These are phyloP conservation scores for Montipora cactus DNA, from an alignment of 64 coral and sea anemone genomes.

Conservation along the genomic window DNA sequence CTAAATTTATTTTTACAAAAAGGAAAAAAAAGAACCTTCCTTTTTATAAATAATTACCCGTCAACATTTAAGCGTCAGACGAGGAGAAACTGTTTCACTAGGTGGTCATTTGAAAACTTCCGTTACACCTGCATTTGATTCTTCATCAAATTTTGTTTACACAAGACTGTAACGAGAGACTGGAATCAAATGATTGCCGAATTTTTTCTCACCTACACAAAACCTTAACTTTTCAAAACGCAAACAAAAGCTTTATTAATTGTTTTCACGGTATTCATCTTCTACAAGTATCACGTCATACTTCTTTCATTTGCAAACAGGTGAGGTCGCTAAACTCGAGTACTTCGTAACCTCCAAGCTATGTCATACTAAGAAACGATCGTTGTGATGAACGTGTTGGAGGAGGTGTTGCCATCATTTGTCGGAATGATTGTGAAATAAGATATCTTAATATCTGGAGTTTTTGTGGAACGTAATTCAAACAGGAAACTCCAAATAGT, in stretches of 20 bases:
- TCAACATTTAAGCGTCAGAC: neutral
- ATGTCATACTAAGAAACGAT: too few relatives aligned
- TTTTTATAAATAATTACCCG: too few relatives aligned
- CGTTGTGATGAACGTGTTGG: too few relatives aligned
- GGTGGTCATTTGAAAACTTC: neutral
- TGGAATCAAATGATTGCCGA: too few relatives aligned
- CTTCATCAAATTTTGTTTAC: too few relatives aligned
- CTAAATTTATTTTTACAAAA: neutral
- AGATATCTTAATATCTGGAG: too few relatives aligned
- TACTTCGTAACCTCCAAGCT: neutral
- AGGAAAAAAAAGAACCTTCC: neutral
- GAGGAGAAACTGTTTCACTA: neutral
- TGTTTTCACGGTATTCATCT: neutral
- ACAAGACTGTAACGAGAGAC: neutral
- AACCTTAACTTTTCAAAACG: neutral
- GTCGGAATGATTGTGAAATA: too few relatives aligned
- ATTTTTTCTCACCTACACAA: neutral
- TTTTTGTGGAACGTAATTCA: too few relatives aligned
- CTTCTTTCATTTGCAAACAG: conserved; percentile 14
- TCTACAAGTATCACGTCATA: conserved; percentile 32
- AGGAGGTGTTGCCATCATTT: too few relatives aligned
- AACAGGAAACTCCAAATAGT: too few relatives aligned
- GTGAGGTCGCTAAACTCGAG: conserved; percentile 51
- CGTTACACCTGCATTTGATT: too few relatives aligned
- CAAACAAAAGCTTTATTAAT: neutral